phyloP scores from a whole-genome alignment of 2,797 vertebrate species.

The Florisuga fusca region DNA sequence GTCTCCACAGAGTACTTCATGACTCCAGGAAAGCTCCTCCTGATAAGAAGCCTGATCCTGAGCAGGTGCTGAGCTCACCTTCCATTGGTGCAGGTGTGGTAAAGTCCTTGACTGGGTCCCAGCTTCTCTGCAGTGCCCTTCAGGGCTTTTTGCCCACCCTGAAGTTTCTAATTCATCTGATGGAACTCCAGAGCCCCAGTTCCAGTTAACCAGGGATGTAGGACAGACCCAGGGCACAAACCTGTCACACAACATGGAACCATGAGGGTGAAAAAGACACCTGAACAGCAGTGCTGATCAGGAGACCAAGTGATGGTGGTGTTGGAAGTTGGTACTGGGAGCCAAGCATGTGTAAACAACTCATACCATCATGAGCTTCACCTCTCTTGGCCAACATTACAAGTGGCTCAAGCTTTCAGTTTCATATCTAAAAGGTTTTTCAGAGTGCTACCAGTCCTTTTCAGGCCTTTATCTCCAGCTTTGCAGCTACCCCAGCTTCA shows the following conservation, averaged over 20 bases:
- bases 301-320: neutral
- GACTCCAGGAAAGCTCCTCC: neutral
- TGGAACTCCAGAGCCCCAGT: neutral
- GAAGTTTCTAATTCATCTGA: neutral
- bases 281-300: neutral
- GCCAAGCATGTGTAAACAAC: neutral
- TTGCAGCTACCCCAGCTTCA: neutral
- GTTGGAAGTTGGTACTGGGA: neutral
- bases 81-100: neutral
- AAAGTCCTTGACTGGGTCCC: neutral
- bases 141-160: neutral
- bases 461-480: neutral
- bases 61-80: neutral
- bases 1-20: neutral
- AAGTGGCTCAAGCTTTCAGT: neutral
- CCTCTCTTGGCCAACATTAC: neutral
- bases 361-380: neutral
- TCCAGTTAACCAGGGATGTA: neutral
- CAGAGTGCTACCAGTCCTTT: neutral
- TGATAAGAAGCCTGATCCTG: neutral
- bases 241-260: neutral
- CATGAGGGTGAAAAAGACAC: neutral
- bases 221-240: accelerated
- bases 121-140: neutral
- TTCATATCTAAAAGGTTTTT: neutral